phyloP scores from a whole-genome alignment of 2,888 invertebrate species.

The Adelphocoris suturalis region DNA sequence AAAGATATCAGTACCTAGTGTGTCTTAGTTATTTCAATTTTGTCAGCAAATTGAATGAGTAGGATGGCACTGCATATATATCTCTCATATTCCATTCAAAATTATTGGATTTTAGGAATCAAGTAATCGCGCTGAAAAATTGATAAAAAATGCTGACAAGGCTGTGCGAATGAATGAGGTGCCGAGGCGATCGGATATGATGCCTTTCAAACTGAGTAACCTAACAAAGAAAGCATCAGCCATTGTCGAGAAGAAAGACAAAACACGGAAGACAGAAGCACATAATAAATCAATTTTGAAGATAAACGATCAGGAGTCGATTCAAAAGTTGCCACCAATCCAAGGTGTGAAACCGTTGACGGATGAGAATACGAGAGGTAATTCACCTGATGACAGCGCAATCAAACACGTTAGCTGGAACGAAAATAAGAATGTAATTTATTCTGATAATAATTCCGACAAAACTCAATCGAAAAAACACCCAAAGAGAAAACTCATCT shows the following conservation, averaged over 20 bases:
- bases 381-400: neutral
- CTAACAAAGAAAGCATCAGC: neutral
- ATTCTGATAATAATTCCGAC: too few species aligned
- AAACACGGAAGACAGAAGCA: neutral
- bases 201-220: neutral
- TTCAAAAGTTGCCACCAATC: neutral
- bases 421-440: neutral
- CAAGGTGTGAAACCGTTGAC: neutral
- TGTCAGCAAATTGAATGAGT: too few species aligned
- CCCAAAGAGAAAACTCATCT: too few species aligned
- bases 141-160: slow-evolving; percentile 45
- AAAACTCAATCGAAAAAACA: too few species aligned
- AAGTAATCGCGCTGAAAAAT: slow-evolving; percentile 39
- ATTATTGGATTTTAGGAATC: slow-evolving; percentile 48
- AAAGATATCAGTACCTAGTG: too few species aligned
- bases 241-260: neutral
- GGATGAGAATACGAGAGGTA: neutral
- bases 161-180: neutral
- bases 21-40: too few species aligned
- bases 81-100: neutral
- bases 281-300: slow-evolving; percentile 17
- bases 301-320: neutral
- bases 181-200: slow-evolving; percentile 20
- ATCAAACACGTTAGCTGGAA: neutral
- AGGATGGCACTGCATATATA: too few species aligned